These are phyloP conservation scores for Neuroscelio doddi DNA, from an alignment of 2,888 invertebrate species.

Conservation along the genomic window DNA sequence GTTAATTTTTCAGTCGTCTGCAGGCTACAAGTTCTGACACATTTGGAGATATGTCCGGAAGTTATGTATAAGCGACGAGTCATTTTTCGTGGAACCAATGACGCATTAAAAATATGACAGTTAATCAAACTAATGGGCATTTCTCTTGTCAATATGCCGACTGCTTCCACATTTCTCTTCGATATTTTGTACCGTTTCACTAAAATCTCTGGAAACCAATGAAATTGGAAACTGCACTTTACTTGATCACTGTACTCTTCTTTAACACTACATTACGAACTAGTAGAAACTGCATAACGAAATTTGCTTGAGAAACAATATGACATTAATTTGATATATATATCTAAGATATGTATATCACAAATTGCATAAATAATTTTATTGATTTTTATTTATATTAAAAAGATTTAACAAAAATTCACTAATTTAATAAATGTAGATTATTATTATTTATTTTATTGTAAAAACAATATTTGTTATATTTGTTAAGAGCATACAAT, in stretches of 20 bases:
- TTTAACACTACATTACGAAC: slow-evolving; percentile 33
- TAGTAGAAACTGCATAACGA: slow-evolving; percentile 6
- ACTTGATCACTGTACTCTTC: slow-evolving; percentile 61
- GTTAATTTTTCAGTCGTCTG: slow-evolving; percentile 35
- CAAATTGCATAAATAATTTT: too few species aligned
- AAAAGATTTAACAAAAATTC: too few species aligned
- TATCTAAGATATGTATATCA: too few species aligned
- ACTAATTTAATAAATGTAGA: too few species aligned
- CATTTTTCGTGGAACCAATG: slow-evolving; percentile 49
- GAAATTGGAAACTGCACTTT: slow-evolving; percentile 64
- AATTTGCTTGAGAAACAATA: too few species aligned
- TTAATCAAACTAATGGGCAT: slow-evolving; percentile 65
- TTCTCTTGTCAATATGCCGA: slow-evolving; percentile 51
- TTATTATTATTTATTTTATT: too few species aligned
- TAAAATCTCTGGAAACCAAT: slow-evolving; percentile 25
- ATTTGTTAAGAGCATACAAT: too few species aligned
- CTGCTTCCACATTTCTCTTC: slow-evolving; percentile 41
- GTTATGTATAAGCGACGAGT: slow-evolving; percentile 41
- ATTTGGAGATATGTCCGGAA: slow-evolving; percentile 37
- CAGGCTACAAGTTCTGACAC: slow-evolving; percentile 33
- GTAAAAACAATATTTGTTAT: too few species aligned
- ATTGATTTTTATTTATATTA: too few species aligned
- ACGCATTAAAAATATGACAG: slow-evolving; percentile 54
- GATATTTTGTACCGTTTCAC: slow-evolving; percentile 39
- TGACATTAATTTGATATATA: too few species aligned